phyloP scores from a whole-genome alignment of 2,113 vertebrate species.

The Nibea coibor region DNA sequence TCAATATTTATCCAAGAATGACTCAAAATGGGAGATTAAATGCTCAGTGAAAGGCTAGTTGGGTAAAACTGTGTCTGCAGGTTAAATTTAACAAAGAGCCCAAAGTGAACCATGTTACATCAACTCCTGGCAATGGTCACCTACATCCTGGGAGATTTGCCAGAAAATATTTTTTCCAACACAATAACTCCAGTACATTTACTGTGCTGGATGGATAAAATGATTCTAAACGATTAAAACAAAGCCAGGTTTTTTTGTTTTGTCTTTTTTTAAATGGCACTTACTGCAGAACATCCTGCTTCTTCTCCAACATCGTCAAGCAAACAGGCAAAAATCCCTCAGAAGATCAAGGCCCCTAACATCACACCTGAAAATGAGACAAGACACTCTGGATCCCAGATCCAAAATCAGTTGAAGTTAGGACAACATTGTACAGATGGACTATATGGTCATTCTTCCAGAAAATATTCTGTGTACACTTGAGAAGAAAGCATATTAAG shows the following conservation, averaged over 20 bases:
- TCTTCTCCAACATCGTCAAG: conserved; percentile 6
- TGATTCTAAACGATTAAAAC: not conserved
- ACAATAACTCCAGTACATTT: not conserved
- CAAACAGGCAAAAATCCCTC: conserved; percentile 9
- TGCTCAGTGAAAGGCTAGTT: not conserved
- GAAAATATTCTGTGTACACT: conserved; percentile 3
- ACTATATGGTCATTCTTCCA: not conserved
- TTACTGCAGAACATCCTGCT: conserved; percentile 27
- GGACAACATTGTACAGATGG: not conserved
- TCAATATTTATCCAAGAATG: not conserved
- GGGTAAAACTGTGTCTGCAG: not conserved
- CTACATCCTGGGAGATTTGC: not conserved
- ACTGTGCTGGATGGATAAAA: not conserved
- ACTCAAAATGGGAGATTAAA: not conserved
- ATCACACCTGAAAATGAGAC: conserved; percentile 7
- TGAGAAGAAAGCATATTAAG: conserved; percentile 17
- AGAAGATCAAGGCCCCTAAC: not conserved
- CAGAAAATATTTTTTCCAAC: not conserved
- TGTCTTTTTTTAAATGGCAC: conserved; percentile 41
- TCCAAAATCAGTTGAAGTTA: not conserved
- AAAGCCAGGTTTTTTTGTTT: not conserved
- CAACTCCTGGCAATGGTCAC: not conserved
- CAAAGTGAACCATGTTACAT: not conserved
- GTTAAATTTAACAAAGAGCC: not conserved
- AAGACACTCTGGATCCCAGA: conserved; percentile 23